A percentile compares a stretch with the other conserved stretches of the same genome.
phyloP scores from a whole-genome alignment of 2,113 vertebrate genomes.

The Caretta caretta region DNA sequence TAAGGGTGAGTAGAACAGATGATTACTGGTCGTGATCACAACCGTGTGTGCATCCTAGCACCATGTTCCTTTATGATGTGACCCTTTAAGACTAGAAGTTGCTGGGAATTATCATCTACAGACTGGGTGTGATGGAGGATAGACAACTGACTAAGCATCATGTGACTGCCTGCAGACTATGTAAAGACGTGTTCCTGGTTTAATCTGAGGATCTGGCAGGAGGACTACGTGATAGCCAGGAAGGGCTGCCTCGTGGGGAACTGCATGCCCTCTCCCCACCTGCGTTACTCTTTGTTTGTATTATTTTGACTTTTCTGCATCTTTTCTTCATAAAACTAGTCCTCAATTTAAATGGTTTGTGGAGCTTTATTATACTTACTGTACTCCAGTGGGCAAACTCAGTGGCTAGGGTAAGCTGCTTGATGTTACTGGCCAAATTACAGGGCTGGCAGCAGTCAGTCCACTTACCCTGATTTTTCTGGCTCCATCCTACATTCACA shows the following conservation, averaged over 20 bases:
- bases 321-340: neutral
- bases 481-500: neutral
- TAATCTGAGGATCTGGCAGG: neutral
- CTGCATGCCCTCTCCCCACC: neutral
- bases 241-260: neutral
- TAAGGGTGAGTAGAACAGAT: neutral
- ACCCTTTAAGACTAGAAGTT: neutral
- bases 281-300: neutral
- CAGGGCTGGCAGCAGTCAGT: neutral
- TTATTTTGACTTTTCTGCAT: neutral
- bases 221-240: neutral
- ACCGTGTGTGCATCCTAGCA: neutral
- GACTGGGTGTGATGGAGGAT: neutral
- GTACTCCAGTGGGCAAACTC: neutral
- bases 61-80: neutral
- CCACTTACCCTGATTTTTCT: neutral
- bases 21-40: neutral
- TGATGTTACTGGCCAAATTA: neutral
- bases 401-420: accelerated
- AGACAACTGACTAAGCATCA: neutral
- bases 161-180: neutral
- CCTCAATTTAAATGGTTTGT: neutral
- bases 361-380: neutral
- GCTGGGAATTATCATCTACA: neutral
- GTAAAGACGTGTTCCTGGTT: neutral